Conservation (phyloP, 1,140 invertebrate species). For the Drosophila sucinea region DNA sequence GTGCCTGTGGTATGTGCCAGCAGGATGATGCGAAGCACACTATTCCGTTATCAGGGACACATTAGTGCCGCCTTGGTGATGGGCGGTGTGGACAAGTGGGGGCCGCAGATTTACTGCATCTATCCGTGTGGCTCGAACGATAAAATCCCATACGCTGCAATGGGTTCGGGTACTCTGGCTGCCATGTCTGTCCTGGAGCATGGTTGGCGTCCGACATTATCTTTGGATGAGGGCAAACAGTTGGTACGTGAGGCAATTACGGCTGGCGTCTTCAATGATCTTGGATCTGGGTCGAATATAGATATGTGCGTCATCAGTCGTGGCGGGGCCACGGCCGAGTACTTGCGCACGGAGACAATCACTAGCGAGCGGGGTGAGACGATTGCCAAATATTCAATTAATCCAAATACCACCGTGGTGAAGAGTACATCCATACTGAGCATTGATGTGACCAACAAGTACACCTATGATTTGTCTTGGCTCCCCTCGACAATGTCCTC, state of each 20-base stretch:
- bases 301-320: slow-evolving; percentile 97
- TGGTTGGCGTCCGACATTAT: slow-evolving; percentile 92
- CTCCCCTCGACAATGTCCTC: not conserved
- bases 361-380: slow-evolving; percentile 90
- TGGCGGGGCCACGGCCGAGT: slow-evolving; percentile 86
- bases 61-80: slow-evolving; percentile 97
- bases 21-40: slow-evolving; percentile 94
- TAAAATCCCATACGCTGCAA: slow-evolving; percentile 94
- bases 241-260: slow-evolving; percentile 96
- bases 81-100: slow-evolving; percentile 94
- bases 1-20: slow-evolving; percentile 95
- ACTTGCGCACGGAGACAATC: slow-evolving; percentile 94
- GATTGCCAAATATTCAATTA: slow-evolving; percentile 54
- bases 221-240: slow-evolving; percentile 93
- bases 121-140: slow-evolving; percentile 98
- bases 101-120: slow-evolving; percentile 93
- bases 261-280: slow-evolving; percentile 98
- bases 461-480: slow-evolving; percentile 27
- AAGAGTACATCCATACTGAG: slow-evolving; percentile 54
- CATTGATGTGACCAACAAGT: slow-evolving; percentile 40
- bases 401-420: slow-evolving; percentile 69
- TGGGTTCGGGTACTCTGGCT: slow-evolving; percentile 98
- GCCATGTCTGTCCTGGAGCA: slow-evolving; percentile 98
- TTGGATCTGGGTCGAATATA: slow-evolving; percentile 97
- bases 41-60: slow-evolving; percentile 97